phyloP scores from a whole-genome alignment of 2,113 vertebrate species.

The Bambusicola thoracicus region DNA sequence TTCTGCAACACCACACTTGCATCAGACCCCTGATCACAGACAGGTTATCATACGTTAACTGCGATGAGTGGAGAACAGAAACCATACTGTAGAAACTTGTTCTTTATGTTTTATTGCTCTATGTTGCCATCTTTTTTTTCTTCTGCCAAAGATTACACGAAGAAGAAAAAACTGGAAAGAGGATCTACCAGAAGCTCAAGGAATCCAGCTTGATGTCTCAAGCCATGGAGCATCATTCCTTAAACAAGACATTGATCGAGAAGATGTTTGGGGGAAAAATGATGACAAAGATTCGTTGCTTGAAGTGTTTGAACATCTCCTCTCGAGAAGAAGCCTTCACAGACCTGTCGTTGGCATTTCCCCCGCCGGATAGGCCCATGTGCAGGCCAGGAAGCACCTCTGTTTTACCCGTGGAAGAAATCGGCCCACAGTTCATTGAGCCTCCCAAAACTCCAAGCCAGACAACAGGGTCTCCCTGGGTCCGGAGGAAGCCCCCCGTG shows the following conservation, averaged over 20 bases:
- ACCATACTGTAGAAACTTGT: background rate
- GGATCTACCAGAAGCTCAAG: conserved; percentile 81
- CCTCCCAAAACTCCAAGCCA: background rate
- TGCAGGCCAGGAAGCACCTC: background rate
- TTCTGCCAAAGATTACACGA: conserved; percentile 78
- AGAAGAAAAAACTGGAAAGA: conserved; percentile 82
- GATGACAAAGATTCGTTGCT: conserved; percentile 82
- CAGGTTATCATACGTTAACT: background rate
- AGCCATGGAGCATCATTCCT: conserved; percentile 23
- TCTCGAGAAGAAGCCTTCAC: conserved; percentile 85
- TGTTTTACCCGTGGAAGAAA: conserved; percentile 61
- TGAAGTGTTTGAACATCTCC: conserved; percentile 81
- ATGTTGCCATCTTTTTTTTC: background rate
- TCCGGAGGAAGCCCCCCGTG: conserved; percentile 48
- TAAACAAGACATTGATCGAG: conserved; percentile 79
- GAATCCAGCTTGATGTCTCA: conserved; percentile 69
- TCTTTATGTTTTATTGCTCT: background rate
- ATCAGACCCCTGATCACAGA: background rate
- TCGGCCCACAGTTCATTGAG: background rate
- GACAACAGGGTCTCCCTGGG: conserved; percentile 20
- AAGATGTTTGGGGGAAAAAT: conserved; percentile 88
- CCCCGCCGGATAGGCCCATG: conserved; percentile 47
- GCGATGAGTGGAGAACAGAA: background rate
- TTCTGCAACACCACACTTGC: background rate
- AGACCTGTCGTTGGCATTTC: conserved; percentile 85